phyloP scores from a whole-genome alignment of 2,113 vertebrate genomes.

The Emydocephalus ijimae region DNA sequence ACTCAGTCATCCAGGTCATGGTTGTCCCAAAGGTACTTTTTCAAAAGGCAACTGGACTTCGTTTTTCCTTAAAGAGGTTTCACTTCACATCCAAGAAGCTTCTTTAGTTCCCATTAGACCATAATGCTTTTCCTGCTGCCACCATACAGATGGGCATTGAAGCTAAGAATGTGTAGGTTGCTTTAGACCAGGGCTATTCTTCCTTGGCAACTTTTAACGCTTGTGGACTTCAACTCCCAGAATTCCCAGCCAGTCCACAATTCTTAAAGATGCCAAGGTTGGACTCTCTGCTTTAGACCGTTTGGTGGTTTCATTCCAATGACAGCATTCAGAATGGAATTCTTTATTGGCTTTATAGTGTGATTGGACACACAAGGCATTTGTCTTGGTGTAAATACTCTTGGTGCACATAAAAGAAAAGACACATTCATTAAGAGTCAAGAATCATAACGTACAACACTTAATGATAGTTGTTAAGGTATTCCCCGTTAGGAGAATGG shows the following conservation, averaged over 20 bases:
- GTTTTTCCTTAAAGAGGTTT: too few relatives aligned
- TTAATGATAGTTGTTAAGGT: too few relatives aligned
- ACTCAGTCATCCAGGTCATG: too few relatives aligned
- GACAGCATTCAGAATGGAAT: not conserved
- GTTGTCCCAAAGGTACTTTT: too few relatives aligned
- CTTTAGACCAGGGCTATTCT: not conserved
- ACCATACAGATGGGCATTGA: not conserved
- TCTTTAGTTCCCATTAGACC: not conserved
- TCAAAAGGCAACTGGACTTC: too few relatives aligned
- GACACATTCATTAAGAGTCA: too few relatives aligned
- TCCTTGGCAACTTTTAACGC: not conserved
- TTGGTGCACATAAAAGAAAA: too few relatives aligned
- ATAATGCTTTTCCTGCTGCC: not conserved
- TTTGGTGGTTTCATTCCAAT: not conserved
- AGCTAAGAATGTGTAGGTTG: not conserved
- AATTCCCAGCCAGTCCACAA: not conserved
- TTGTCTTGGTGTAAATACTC: too few relatives aligned
- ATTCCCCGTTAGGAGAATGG: too few relatives aligned
- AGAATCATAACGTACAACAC: too few relatives aligned
- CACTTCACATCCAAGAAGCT: not conserved
- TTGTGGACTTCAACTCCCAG: not conserved
- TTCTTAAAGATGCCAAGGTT: not conserved
- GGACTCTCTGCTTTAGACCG: not conserved
- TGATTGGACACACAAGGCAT: too few relatives aligned
- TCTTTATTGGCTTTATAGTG: too few relatives aligned